These are phyloP conservation scores for Dasypolia templi DNA, from an alignment of 2,888 invertebrate species.

Conservation along the genomic window DNA sequence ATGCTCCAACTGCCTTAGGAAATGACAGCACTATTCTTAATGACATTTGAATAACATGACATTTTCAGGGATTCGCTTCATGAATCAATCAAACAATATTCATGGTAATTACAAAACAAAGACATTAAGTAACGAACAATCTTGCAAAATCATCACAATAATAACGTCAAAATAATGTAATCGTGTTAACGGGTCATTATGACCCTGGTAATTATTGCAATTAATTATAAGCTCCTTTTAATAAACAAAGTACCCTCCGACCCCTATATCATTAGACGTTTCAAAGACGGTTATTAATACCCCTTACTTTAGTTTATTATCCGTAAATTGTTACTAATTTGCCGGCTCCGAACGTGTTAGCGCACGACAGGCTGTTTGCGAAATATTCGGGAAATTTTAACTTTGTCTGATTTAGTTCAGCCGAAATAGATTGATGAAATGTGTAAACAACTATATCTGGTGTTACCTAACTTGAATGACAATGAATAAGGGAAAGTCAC, in stretches of 20 bases:
- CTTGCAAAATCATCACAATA: constrained; percentile 46
- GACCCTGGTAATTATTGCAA: constrained; percentile 68
- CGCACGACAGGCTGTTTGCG: constrained; percentile 50
- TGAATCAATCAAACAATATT: constrained; percentile 8
- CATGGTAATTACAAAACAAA: constrained; percentile 10
- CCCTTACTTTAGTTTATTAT: constrained; percentile 68
- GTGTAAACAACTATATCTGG: not conserved
- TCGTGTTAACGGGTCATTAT: constrained; percentile 67
- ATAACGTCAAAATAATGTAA: constrained; percentile 63
- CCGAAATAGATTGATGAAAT: constrained; percentile 11
- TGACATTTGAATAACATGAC: not conserved
- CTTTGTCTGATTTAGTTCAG: constrained; percentile 25
- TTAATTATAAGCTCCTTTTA: constrained; percentile 67
- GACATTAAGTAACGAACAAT: constrained; percentile 14
- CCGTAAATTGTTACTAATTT: constrained; percentile 69
- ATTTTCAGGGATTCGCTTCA: not conserved
- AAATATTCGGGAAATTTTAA: constrained; percentile 49
- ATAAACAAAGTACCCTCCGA: constrained; percentile 66
- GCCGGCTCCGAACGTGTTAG: constrained; percentile 60
- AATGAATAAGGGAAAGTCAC: not conserved
- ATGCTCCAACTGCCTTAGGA: not conserved
- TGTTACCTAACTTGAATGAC: not conserved
- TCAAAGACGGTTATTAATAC: constrained; percentile 69
- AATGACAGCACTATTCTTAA: not conserved
- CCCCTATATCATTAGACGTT: constrained; percentile 66